phyloP scores from a whole-genome alignment of 2,797 vertebrate genomes.

The Arnoldichthys spilopterus region DNA sequence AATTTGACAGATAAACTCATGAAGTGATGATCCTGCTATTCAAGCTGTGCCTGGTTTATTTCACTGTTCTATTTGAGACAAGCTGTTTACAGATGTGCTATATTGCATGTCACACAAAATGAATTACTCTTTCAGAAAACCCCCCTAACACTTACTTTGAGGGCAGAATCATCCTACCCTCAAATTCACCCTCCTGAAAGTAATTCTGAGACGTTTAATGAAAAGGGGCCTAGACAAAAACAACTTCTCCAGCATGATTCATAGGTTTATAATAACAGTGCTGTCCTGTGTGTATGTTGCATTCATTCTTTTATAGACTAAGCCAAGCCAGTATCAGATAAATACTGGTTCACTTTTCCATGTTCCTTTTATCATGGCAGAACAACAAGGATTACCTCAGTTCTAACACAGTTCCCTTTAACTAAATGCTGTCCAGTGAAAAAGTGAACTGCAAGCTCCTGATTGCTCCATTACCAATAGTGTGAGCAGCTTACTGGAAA shows the following conservation, averaged over 20 bases:
- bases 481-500: background rate
- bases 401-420: constrained; percentile 28
- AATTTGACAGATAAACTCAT: background rate
- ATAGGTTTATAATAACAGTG: background rate
- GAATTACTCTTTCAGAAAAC: background rate
- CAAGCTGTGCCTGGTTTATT: background rate
- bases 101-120: background rate
- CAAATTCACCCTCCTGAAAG: background rate
- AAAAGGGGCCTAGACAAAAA: constrained; percentile 1
- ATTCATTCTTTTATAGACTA: background rate
- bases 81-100: background rate
- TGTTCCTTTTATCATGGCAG: background rate
- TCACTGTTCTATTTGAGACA: background rate
- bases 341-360: constrained; percentile 11
- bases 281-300: background rate
- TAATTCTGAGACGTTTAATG: background rate
- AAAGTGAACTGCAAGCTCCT: background rate
- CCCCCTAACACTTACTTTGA: background rate
- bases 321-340: constrained; percentile 5
- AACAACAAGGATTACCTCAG: constrained; percentile 28
- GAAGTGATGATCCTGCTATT: background rate
- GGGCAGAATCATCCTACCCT: background rate
- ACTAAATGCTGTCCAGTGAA: background rate
- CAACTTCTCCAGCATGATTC: constrained; percentile 7
- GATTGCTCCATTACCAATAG: constrained; percentile 8